These are phyloP conservation scores for Drosophila seclusa DNA, from an alignment of 2,888 invertebrate species.

Conservation along the genomic window DNA sequence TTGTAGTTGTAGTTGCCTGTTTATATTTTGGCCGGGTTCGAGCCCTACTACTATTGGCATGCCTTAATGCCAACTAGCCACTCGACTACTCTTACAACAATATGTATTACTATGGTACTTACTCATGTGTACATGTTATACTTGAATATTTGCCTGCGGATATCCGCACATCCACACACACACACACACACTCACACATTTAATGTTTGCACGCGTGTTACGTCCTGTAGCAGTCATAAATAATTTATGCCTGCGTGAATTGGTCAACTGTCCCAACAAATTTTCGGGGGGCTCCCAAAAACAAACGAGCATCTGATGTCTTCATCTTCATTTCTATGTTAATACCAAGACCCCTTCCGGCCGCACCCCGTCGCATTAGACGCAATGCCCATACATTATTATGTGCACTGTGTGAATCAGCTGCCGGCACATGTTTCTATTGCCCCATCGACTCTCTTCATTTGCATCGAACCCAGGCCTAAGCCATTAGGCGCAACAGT, in stretches of 20 bases:
- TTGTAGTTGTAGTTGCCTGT: slow-evolving; percentile 49
- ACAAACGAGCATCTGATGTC: slow-evolving; percentile 47
- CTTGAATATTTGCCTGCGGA: slow-evolving; percentile 54
- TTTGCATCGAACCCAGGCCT: slow-evolving; percentile 42
- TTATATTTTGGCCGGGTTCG: slow-evolving; percentile 43
- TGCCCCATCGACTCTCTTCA: slow-evolving; percentile 17
- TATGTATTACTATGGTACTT: slow-evolving; percentile 32
- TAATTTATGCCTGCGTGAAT: slow-evolving; percentile 77
- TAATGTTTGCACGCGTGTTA: slow-evolving; percentile 64
- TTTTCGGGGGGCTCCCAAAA: slow-evolving; percentile 19
- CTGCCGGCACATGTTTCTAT: slow-evolving; percentile 55
- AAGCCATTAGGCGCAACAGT: slow-evolving; percentile 50
- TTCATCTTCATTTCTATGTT: slow-evolving; percentile 61
- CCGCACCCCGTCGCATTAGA: background rate
- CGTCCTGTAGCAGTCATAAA: slow-evolving; percentile 71
- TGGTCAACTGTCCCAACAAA: slow-evolving; percentile 60
- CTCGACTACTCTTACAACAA: slow-evolving; percentile 26
- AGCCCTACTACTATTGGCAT: slow-evolving; percentile 18
- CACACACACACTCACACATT: slow-evolving; percentile 6
- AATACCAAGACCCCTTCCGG: slow-evolving; percentile 18
- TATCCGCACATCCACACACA: slow-evolving; percentile 33
- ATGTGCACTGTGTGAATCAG: slow-evolving; percentile 59
- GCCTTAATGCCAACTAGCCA: slow-evolving; percentile 54
- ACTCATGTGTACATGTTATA: slow-evolving; percentile 34
- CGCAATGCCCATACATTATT: slow-evolving; percentile 21